Evolutionary conservation across 1,140 invertebrate species (phyloP), one percentile per base, ranked within the genome.

Genomic region (Halyomorpha halys): DNA sequence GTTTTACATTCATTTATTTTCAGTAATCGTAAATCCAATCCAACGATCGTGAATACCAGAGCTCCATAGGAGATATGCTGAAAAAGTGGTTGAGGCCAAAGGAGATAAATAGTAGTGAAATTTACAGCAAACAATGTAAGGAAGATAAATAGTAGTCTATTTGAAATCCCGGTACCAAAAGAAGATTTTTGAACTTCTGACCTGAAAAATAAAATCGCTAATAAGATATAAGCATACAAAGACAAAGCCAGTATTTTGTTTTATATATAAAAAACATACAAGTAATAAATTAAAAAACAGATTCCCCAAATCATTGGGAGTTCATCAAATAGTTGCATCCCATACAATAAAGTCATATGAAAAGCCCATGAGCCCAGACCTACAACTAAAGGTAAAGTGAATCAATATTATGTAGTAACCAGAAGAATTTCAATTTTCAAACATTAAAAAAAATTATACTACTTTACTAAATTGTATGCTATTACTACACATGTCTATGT

Each of bases 251-350:
- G 21, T 18, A 62, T 47, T 44, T 15, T 14, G 45, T 21, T 11
- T 14, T 25, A 27, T 18, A 23, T 6, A 39, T 11, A 39, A 39
- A 39, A 13, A 39, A 68, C 70, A 71, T 67, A 72, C 71, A 72
- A 63, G 56, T 65, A 68, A 62, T 72, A 71, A 34, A 72, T 60
- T 59, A 67, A 68, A 30, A 69, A 65, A 56, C 66, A 68, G 27
- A 69, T 71, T 18, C 71, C 71, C 69, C 70, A 72, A 53, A 72
- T 66, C 71, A 72, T 72, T 18, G 71, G 71, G 45, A 72, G 68
- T 56, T 72, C 71, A 69, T 72, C 71, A 64, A 72, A 72, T 27
- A 72, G 64, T 60, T 72, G 71, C 71, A 72, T 72, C 67, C 71
- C 69, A 66, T 72, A 72, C 4, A 72, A 61, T 44, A 72, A 63